Conservation (phyloP, 2,113 vertebrate species). For the Nanorana parkeri region DNA sequence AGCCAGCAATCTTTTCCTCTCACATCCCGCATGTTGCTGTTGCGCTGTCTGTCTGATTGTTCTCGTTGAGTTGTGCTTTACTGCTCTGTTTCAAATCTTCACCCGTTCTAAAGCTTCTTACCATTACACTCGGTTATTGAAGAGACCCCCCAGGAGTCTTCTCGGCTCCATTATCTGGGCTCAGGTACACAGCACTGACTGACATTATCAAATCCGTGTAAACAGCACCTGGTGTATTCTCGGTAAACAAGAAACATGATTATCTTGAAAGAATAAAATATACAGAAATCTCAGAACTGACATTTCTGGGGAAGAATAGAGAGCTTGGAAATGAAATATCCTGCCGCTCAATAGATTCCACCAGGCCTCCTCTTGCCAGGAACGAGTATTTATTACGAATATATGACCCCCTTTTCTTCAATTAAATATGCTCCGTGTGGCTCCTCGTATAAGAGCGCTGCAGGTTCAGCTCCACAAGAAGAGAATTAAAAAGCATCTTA, state of each 20-base stretch:
- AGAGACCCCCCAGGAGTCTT: constrained; percentile 24
- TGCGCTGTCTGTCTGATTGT: not conserved
- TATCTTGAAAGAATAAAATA: constrained; percentile 27
- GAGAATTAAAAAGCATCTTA: no score
- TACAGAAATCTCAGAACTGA: constrained; percentile 31
- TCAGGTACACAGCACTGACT: not conserved
- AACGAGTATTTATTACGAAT: constrained; percentile 5
- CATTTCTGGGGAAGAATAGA: constrained; percentile 33
- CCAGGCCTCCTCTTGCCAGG: not conserved
- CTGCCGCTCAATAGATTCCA: not conserved
- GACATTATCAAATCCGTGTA: constrained; percentile 32
- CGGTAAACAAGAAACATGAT: constrained; percentile 31
- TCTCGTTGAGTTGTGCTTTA: not conserved
- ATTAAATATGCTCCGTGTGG: not conserved
- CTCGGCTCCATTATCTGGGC: constrained; percentile 18
- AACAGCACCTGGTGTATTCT: constrained; percentile 32
- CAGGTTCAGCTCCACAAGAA: no score
- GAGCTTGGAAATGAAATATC: constrained; percentile 22
- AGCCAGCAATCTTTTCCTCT: not conserved
- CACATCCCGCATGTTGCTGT: not conserved
- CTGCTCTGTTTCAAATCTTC: not conserved
- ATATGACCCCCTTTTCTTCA: not conserved
- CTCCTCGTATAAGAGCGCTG: no score
- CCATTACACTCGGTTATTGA: not conserved
- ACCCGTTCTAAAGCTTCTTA: not conserved